A percentile compares a stretch with the other conserved stretches of the same genome.
These are phyloP conservation scores for Hydrozoanthus gracilis DNA, from an alignment of 92 coral and sea anemone genomes.

Conservation along the genomic window DNA sequence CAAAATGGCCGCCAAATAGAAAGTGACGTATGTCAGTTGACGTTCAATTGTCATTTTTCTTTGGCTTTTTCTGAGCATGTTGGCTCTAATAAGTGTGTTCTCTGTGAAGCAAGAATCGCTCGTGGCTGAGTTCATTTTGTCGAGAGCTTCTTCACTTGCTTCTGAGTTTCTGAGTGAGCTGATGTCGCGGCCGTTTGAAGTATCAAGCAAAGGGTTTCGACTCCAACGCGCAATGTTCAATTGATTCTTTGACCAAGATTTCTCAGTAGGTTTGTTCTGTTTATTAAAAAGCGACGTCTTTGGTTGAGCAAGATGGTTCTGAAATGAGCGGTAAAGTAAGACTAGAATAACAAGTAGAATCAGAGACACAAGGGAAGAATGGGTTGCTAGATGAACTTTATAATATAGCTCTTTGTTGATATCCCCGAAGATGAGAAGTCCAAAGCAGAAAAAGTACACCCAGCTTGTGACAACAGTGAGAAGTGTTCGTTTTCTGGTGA, in stretches of 20 bases:
- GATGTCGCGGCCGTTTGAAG: neutral
- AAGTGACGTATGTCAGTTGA: constrained; percentile 34
- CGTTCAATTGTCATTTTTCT: constrained; percentile 24
- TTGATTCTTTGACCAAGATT: neutral
- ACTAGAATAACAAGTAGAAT: constrained; percentile 30
- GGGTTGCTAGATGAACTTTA: constrained; percentile 39
- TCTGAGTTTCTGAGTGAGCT: constrained; percentile 6
- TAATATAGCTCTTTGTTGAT: constrained; percentile 25
- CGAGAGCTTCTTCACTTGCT: constrained; percentile 12
- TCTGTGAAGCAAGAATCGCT: constrained; percentile 4
- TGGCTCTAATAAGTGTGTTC: neutral
- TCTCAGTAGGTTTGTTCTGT: neutral
- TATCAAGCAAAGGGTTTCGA: constrained; percentile 12
- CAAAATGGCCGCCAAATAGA: constrained; percentile 37
- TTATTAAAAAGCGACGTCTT: neutral
- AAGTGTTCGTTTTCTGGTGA: constrained; percentile 35
- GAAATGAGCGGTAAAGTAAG: constrained; percentile 30
- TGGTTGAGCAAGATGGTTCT: constrained; percentile 25
- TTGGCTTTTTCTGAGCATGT: constrained; percentile 37
- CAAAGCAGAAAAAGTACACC: constrained; percentile 43
- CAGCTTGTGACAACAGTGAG: constrained; percentile 27
- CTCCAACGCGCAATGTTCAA: constrained; percentile 20
- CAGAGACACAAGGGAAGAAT: constrained; percentile 34
- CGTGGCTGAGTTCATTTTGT: neutral
- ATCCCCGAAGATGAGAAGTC: constrained; percentile 24